These are phyloP conservation scores for Chrysopa pallens DNA, from an alignment of 1,140 invertebrate genomes.

Conservation along the genomic window DNA sequence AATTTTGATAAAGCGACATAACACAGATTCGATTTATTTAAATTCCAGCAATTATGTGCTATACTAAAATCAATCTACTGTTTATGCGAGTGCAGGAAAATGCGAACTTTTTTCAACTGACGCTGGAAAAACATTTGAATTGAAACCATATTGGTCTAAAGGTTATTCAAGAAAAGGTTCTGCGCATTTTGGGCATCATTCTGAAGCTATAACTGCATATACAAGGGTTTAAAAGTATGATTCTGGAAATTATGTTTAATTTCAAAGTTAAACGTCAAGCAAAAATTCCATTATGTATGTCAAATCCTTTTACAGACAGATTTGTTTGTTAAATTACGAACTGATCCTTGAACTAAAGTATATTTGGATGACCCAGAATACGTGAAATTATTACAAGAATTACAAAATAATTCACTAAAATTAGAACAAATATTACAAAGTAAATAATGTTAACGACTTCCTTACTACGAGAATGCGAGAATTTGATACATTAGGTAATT, in stretches of 20 bases:
- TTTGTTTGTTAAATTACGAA: constrained; percentile 39
- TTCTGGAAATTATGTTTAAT: constrained; percentile 57
- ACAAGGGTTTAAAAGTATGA: constrained; percentile 59
- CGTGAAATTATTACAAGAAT: constrained; percentile 37
- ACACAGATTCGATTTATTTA: constrained; percentile 60
- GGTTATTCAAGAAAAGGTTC: constrained; percentile 83
- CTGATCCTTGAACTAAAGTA: constrained; percentile 50
- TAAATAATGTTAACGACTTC: constrained; percentile 43
- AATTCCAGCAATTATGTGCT: constrained; percentile 70
- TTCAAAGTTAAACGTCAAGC: constrained; percentile 37
- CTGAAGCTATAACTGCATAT: constrained; percentile 62
- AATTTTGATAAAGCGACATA: constrained; percentile 57
- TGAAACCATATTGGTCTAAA: constrained; percentile 75
- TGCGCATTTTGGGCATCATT: constrained; percentile 45
- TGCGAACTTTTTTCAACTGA: constrained; percentile 58
- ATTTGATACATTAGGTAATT: constrained; percentile 45
- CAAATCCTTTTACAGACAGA: constrained; percentile 44
- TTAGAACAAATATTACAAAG: constrained; percentile 35
- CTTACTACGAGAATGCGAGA: constrained; percentile 48
- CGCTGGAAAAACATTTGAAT: constrained; percentile 59
- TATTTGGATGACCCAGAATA: constrained; percentile 60
- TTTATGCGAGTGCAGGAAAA: constrained; percentile 56
- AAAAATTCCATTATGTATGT: constrained; percentile 11
- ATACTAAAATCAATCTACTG: constrained; percentile 79
- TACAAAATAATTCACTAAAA: constrained; percentile 43